Evolutionary conservation across 1,140 invertebrate species (phyloP), one percentile per base, ranked within the genome.

Genomic region (Manduca sexta): DNA sequence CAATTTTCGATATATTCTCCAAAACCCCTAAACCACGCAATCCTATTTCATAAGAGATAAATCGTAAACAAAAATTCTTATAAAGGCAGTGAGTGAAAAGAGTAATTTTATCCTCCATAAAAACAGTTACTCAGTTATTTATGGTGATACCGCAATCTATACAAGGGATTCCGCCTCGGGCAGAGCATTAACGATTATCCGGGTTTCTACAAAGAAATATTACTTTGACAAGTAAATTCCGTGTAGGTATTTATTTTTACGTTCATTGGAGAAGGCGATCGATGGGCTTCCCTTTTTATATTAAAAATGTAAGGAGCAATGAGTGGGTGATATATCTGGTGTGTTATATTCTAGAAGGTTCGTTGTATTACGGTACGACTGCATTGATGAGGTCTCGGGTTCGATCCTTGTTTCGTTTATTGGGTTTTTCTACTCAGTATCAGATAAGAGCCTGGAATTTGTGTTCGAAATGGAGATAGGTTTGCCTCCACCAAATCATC

Each of bases 61-160:
- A 45, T 69, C 55, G 64, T 65, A 69, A 68, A 72, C 53, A 69
- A 65, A 66, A 74, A 69, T 52, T 60, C 60, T 59, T 66, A 68
- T 65, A 43, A 74, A 62, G 61, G 67, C 71, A 75, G 59, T 75
- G 67, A 75, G 67, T 71, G 73, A 79, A 71, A 76, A 79, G 72
- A 71, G 75, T 74, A 80, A 80, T 80, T 83, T 80, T 78, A 71
- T 70, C 69, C 69, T 68, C 66, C 68, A 82, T 78, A 78, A 78
- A 80, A 83, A 74, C 66, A 75, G 73, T 76, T 75, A 68, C 66
- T 54, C 54, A 69, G 75, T 80, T 80, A 80, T 83, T 80, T 83
- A 80, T 76, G 69, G 61, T 66, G 73, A 74, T 74, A 80, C 73
- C 73, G 64, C 74, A 72, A 76, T 78, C 72, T 76, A 78, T 82